These are phyloP conservation scores for Hystrix brachyura DNA, from an alignment of 2,113 vertebrate species.

Conservation along the genomic window DNA sequence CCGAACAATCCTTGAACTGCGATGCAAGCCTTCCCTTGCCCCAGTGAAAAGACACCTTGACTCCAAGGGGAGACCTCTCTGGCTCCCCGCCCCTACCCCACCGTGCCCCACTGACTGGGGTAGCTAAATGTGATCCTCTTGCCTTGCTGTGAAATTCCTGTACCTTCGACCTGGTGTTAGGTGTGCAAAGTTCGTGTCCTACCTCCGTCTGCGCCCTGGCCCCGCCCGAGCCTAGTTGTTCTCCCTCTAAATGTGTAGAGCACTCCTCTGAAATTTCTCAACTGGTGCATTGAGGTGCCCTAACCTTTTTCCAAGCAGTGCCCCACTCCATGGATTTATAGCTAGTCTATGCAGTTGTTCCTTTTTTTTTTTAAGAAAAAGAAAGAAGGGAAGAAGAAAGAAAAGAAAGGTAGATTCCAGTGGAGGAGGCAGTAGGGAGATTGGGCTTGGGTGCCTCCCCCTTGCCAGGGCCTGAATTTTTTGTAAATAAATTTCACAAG, in stretches of 20 bases:
- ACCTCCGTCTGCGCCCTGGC: slow-evolving; percentile 79
- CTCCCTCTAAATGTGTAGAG: slow-evolving; percentile 62
- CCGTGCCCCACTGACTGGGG: slow-evolving; percentile 59
- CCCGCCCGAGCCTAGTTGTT: slow-evolving; percentile 64
- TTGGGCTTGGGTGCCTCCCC: slow-evolving; percentile 19
- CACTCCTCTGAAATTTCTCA: slow-evolving; percentile 66
- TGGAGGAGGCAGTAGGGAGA: slow-evolving; percentile 58
- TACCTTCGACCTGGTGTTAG: slow-evolving; percentile 81
- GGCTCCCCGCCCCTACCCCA: slow-evolving; percentile 41
- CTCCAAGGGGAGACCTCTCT: not conserved
- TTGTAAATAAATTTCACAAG: slow-evolving; percentile 83
- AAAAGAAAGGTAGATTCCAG: slow-evolving; percentile 37
- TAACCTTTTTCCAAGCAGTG: slow-evolving; percentile 57
- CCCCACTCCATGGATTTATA: slow-evolving; percentile 60
- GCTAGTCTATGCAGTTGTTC: slow-evolving; percentile 71
- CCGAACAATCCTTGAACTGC: slow-evolving; percentile 48
- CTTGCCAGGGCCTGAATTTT: slow-evolving; percentile 60
- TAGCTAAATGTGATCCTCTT: slow-evolving; percentile 80
- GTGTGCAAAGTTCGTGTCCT: slow-evolving; percentile 82
- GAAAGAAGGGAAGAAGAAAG: not conserved
- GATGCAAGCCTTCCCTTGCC: slow-evolving; percentile 58
- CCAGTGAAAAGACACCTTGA: slow-evolving; percentile 51
- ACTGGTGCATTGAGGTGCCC: slow-evolving; percentile 75
- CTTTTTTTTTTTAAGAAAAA: not conserved
- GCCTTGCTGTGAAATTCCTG: slow-evolving; percentile 82